Evolutionary conservation across 2,888 invertebrate genomes (phyloP).

Genomic region (Callyntrura sp.): DNA sequence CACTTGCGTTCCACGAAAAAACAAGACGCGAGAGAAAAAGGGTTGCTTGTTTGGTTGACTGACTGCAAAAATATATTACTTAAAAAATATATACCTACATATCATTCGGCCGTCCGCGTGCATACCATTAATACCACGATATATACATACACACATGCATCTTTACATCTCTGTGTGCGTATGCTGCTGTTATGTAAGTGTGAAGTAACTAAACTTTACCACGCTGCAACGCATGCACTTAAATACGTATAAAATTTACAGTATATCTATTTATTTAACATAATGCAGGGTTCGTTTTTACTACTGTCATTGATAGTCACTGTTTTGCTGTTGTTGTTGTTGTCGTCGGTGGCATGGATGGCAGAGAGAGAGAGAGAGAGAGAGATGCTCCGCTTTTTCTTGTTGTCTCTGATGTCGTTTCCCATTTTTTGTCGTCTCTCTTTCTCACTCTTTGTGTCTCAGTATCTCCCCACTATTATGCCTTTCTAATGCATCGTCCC

Average conservation of each 20-base stretch:
- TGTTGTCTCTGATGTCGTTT: constrained; percentile 42
- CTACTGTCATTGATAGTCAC: constrained; percentile 29
- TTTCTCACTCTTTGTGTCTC: constrained; percentile 43
- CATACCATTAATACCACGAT: too few relatives aligned
- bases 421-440: constrained; percentile 54
- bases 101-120: background rate
- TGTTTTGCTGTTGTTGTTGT: constrained; percentile 25
- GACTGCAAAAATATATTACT: constrained; percentile 54
- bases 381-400: constrained; percentile 41
- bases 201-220: constrained; percentile 49
- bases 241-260: constrained; percentile 55
- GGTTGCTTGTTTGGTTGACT: constrained; percentile 55
- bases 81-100: constrained; percentile 16
- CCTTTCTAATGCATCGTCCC: constrained; percentile 52
- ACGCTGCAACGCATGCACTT: constrained; percentile 43
- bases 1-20: constrained; percentile 36
- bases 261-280: constrained; percentile 56
- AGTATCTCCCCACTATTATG: constrained; percentile 56
- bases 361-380: too few relatives aligned
- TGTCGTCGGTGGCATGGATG: constrained; percentile 8
- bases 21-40: constrained; percentile 25
- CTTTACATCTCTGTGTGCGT: background rate
- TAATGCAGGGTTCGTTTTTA: constrained; percentile 39
- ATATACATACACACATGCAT: too few relatives aligned
- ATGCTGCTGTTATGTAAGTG: constrained; percentile 13